Conservation (phyloP, 2,888 invertebrate species). For the Thereva nobilitata region DNA sequence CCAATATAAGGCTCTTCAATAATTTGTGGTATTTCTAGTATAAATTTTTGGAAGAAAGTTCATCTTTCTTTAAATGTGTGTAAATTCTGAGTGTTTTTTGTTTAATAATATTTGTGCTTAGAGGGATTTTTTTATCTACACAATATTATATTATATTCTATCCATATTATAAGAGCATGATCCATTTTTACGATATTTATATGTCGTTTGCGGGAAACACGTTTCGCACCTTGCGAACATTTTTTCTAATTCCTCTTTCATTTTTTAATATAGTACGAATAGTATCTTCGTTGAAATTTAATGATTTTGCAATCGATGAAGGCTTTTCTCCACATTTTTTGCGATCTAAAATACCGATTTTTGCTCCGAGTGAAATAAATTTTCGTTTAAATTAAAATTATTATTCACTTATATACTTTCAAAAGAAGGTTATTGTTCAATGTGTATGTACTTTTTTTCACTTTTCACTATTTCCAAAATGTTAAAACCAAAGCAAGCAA, state of each 20-base stretch:
- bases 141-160: too few relatives aligned
- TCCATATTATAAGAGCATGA: slow-evolving; percentile 37
- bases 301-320: slow-evolving; percentile 35
- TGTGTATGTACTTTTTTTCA: slow-evolving; percentile 2
- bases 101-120: too few relatives aligned
- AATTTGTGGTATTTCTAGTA: too few relatives aligned
- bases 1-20: too few relatives aligned
- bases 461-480: slow-evolving; percentile 7
- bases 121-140: too few relatives aligned
- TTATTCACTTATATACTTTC: slow-evolving; percentile 5
- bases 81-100: too few relatives aligned
- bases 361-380: slow-evolving; percentile 26
- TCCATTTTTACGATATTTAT: slow-evolving; percentile 43
- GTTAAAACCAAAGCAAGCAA: slow-evolving; percentile 1
- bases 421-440: background rate
- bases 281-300: slow-evolving; percentile 41
- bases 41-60: too few relatives aligned
- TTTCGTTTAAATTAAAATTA: slow-evolving; percentile 23
- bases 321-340: slow-evolving; percentile 34
- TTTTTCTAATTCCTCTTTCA: background rate
- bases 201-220: slow-evolving; percentile 21
- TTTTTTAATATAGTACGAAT: slow-evolving; percentile 26
- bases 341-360: slow-evolving; percentile 37
- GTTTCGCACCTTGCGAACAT: slow-evolving; percentile 28
- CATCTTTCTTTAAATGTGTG: too few relatives aligned